These are phyloP conservation scores for Pissodes strobi DNA, from an alignment of 1,140 invertebrate genomes.

Conservation along the genomic window DNA sequence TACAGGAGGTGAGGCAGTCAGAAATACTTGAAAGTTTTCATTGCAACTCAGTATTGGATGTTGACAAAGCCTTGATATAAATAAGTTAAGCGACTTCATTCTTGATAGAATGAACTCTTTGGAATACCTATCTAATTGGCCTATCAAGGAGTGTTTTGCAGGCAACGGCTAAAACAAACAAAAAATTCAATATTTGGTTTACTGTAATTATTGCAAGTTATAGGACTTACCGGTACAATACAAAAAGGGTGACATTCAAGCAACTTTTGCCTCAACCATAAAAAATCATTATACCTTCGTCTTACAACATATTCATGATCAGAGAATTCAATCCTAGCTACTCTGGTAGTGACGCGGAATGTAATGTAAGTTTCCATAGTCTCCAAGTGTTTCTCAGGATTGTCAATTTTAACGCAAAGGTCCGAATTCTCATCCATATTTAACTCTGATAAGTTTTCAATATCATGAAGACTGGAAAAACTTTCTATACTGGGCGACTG, in stretches of 20 bases:
- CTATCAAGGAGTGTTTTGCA: slow-evolving; percentile 72
- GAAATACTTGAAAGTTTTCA: slow-evolving; percentile 69
- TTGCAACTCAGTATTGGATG: slow-evolving; percentile 76
- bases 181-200: too few relatives aligned
- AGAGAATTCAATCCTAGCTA: slow-evolving; percentile 69
- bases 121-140: slow-evolving; percentile 74
- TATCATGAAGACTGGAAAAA: slow-evolving; percentile 65
- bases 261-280: slow-evolving; percentile 71
- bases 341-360: slow-evolving; percentile 71
- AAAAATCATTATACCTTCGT: slow-evolving; percentile 76
- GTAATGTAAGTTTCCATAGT: slow-evolving; percentile 77
- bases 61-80: slow-evolving; percentile 61
- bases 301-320: slow-evolving; percentile 71
- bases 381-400: slow-evolving; percentile 78
- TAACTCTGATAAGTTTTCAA: slow-evolving; percentile 61
- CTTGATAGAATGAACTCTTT: slow-evolving; percentile 73
- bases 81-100: slow-evolving; percentile 73
- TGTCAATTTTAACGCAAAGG: slow-evolving; percentile 72
- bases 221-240: slow-evolving; percentile 67
- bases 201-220: too few relatives aligned
- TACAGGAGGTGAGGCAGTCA: slow-evolving; percentile 70
- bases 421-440: slow-evolving; percentile 63
- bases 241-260: slow-evolving; percentile 70
- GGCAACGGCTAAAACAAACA: slow-evolving; percentile 66
- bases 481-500: slow-evolving; percentile 67